Conservation (phyloP, 2,888 invertebrate species). For the Drosophila prostipennis region DNA sequence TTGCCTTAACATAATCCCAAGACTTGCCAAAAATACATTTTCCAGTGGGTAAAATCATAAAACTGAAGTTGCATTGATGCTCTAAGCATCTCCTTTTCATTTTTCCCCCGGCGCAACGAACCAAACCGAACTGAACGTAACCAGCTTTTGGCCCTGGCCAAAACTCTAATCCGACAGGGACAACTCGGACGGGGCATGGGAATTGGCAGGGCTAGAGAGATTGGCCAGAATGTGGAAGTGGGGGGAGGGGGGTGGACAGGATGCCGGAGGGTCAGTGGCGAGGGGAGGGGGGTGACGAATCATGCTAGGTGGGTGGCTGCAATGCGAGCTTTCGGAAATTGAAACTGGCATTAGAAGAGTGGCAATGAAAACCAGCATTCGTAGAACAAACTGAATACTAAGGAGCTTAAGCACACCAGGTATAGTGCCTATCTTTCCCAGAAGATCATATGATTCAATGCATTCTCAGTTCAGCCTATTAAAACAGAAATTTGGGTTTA, state of each 20-base stretch:
- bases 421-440: neutral
- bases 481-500: neutral
- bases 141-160: slow-evolving; percentile 53
- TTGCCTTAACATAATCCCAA: neutral
- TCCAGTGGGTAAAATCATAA: slow-evolving; percentile 28
- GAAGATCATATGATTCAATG: slow-evolving; percentile 1
- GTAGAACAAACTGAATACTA: slow-evolving; percentile 22
- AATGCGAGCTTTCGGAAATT: slow-evolving; percentile 44
- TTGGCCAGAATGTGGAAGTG: neutral
- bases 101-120: slow-evolving; percentile 10
- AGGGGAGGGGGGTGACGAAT: neutral
- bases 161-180: slow-evolving; percentile 50
- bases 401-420: slow-evolving; percentile 1
- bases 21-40: neutral
- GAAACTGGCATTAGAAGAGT: slow-evolving; percentile 48
- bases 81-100: slow-evolving; percentile 12
- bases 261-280: neutral
- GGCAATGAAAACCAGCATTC: slow-evolving; percentile 27
- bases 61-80: slow-evolving; percentile 33
- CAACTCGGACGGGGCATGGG: slow-evolving; percentile 43
- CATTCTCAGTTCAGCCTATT: neutral
- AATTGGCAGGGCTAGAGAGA: slow-evolving; percentile 42
- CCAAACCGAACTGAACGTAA: slow-evolving; percentile 39
- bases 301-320: slow-evolving; percentile 32
- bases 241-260: slow-evolving; percentile 13